These are phyloP conservation scores for Meteorus cinctellus DNA, from an alignment of 2,888 invertebrate genomes.

Conservation along the genomic window DNA sequence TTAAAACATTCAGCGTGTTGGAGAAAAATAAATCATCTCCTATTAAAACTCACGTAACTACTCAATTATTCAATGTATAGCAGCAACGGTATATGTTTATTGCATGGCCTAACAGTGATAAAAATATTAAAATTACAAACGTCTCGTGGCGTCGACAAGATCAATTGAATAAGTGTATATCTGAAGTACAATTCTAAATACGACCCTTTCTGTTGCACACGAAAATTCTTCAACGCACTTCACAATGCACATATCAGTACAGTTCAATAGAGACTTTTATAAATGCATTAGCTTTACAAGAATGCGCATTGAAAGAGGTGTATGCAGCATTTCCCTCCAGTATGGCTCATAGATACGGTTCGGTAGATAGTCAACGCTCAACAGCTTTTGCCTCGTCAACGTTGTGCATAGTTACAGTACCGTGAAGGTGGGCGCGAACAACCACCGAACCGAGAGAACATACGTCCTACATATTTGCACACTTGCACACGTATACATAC, in stretches of 20 bases:
- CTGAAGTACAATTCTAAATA: too few species aligned
- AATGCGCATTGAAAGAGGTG: slow-evolving; percentile 17
- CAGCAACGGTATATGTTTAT: too few species aligned
- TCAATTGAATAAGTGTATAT: too few species aligned
- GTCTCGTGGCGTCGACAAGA: too few species aligned
- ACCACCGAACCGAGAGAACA: slow-evolving; percentile 30
- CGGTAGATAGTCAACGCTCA: slow-evolving; percentile 27
- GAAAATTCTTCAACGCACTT: too few species aligned
- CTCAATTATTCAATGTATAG: too few species aligned
- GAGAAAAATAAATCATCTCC: too few species aligned
- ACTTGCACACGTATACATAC: neutral
- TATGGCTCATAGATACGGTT: slow-evolving; percentile 25
- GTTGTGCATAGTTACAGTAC: slow-evolving; percentile 26
- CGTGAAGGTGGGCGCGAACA: slow-evolving; percentile 28
- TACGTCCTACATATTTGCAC: slow-evolving; percentile 9
- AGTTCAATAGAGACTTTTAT: slow-evolving; percentile 9
- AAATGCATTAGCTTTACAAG: slow-evolving; percentile 24
- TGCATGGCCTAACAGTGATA: too few species aligned
- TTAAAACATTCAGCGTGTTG: too few species aligned
- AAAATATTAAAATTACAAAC: too few species aligned
- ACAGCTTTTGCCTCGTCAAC: slow-evolving; percentile 34
- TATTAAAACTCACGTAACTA: too few species aligned
- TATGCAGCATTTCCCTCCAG: slow-evolving; percentile 22
- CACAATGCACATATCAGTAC: neutral
- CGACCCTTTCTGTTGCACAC: too few species aligned